Conservation (phyloP, 2,888 invertebrate genomes). For the Scotopteryx bipunctaria region DNA sequence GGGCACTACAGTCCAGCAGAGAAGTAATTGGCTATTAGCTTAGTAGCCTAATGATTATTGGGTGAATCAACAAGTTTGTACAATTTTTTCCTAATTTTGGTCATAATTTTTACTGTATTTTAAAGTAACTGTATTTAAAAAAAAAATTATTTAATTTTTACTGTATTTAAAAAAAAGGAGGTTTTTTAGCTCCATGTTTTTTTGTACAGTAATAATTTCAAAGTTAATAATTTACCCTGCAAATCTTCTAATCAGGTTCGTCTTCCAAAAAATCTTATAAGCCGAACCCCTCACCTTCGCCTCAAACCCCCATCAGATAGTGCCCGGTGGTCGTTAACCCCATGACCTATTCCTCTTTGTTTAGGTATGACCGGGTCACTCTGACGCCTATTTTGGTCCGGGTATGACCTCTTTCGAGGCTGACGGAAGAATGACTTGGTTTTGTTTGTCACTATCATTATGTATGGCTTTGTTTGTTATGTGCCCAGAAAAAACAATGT, state of each 20-base stretch:
- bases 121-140: too few relatives aligned
- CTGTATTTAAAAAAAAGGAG: too few relatives aligned
- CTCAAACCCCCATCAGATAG: constrained; percentile 5
- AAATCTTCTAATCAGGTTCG: constrained; percentile 1
- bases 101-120: too few relatives aligned
- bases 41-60: too few relatives aligned
- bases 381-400: constrained; percentile 16
- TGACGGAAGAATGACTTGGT: background rate
- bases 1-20: too few relatives aligned
- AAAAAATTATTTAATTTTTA: too few relatives aligned
- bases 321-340: constrained; percentile 19
- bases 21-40: too few relatives aligned
- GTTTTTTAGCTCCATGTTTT: too few relatives aligned
- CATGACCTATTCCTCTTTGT: constrained; percentile 13
- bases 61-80: too few relatives aligned
- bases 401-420: constrained; percentile 13
- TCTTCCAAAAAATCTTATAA: background rate
- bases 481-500: background rate
- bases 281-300: background rate
- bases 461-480: background rate
- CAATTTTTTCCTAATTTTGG: too few relatives aligned
- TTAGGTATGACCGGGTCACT: constrained; percentile 19
- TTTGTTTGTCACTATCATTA: background rate
- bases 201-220: too few relatives aligned
- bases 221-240: background rate